Percentiles rank a stretch among this genome's conserved stretches.
Evolutionary conservation across 2,888 invertebrate genomes (phyloP).

Genomic region (Acleris literana): DNA sequence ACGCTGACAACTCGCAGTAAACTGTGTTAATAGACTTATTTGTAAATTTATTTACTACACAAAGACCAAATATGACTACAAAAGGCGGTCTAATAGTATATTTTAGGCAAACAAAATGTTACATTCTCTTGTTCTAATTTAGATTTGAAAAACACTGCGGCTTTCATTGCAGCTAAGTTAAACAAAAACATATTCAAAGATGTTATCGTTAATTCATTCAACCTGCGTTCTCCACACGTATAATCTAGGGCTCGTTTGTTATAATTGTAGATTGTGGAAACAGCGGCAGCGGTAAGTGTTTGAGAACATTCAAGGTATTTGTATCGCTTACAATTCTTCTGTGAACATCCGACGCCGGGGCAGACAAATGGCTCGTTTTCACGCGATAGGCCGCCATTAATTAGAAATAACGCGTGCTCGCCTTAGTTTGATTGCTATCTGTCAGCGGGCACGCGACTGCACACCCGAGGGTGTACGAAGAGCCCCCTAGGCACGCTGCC

Average conservation of each 20-base stretch:
- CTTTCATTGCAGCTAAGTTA: conserved; percentile 22
- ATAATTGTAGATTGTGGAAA: conserved; percentile 66
- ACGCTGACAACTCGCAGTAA: too few species aligned
- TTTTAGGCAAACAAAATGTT: too few species aligned
- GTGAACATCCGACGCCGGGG: conserved; percentile 71
- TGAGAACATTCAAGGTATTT: conserved; percentile 77
- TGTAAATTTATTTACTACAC: too few species aligned
- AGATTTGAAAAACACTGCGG: conserved; percentile 4
- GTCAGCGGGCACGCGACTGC: conserved; percentile 73
- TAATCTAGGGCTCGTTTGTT: conserved; percentile 68
- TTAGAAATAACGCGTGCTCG: conserved; percentile 72
- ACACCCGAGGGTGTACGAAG: conserved; percentile 49
- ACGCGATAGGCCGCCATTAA: conserved; percentile 77
- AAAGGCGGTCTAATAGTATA: too few species aligned
- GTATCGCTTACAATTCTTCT: conserved; percentile 79
- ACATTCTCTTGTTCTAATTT: too few species aligned
- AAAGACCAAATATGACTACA: too few species aligned
- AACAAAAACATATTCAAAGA: conserved; percentile 15
- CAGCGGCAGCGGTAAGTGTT: conserved; percentile 66
- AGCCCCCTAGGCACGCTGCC: conserved; percentile 32
- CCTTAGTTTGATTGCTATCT: conserved; percentile 70
- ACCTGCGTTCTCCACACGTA: conserved; percentile 54
- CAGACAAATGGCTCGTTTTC: conserved; percentile 74
- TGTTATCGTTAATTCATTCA: conserved; percentile 41
- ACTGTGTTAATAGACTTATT: too few species aligned